A percentile compares a stretch with the other conserved stretches of the same genome.
phyloP scores from a whole-genome alignment of 1,140 invertebrate genomes.

The Drosophila nikananu region DNA sequence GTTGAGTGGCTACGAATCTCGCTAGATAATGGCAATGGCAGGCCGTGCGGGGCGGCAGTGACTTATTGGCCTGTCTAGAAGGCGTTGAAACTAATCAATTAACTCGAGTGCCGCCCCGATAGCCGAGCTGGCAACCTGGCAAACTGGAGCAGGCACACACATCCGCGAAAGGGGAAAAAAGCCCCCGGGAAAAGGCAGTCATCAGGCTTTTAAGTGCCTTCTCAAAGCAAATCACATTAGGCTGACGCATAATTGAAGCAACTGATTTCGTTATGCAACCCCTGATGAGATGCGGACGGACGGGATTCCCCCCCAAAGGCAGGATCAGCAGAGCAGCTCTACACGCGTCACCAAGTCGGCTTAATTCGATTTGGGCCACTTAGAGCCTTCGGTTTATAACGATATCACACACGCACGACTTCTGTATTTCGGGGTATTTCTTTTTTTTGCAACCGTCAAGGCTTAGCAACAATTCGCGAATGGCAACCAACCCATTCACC shows the following conservation, averaged over 20 bases:
- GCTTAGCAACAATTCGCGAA: conserved; percentile 76
- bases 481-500: conserved; percentile 36
- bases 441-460: conserved; percentile 72
- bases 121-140: conserved; percentile 28
- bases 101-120: conserved; percentile 61
- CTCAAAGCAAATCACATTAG: conserved; percentile 76
- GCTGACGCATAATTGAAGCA: conserved; percentile 57
- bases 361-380: conserved; percentile 37
- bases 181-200: conserved; percentile 15
- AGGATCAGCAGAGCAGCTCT: conserved; percentile 48
- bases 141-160: conserved; percentile 34
- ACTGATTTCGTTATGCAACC: conserved; percentile 70
- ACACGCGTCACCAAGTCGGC: conserved; percentile 43
- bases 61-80: conserved; percentile 53
- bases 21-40: conserved; percentile 37
- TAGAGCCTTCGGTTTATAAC: conserved; percentile 41
- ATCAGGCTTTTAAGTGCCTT: conserved; percentile 36
- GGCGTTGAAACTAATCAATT: conserved; percentile 73
- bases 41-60: not conserved
- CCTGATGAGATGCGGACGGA: conserved; percentile 32
- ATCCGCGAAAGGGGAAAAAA: not conserved
- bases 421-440: not conserved
- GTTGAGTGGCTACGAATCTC: conserved; percentile 33
- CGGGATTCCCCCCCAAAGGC: conserved; percentile 8
- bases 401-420: conserved; percentile 36